These are phyloP conservation scores for Gallirallus australis DNA, from an alignment of 2,797 vertebrate genomes.

Conservation along the genomic window DNA sequence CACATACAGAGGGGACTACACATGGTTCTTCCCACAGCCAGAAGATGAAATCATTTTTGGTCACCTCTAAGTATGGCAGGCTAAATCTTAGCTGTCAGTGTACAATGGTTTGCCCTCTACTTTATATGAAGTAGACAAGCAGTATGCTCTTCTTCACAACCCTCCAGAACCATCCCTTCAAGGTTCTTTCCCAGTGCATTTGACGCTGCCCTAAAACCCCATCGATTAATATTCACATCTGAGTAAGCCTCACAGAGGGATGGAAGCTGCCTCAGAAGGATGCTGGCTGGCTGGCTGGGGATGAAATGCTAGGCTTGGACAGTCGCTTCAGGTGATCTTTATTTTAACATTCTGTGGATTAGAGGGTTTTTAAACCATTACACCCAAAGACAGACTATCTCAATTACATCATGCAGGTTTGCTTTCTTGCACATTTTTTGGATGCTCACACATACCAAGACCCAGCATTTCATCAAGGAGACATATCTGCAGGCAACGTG, in stretches of 20 bases:
- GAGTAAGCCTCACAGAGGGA: neutral
- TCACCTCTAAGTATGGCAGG: neutral
- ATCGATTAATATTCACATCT: neutral
- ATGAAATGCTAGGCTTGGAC: neutral
- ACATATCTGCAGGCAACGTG: conserved; percentile 28
- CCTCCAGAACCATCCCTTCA: neutral
- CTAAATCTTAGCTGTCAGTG: neutral
- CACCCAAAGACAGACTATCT: neutral
- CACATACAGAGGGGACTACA: neutral
- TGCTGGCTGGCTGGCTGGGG: neutral
- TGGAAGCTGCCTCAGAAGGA: neutral
- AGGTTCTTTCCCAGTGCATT: neutral
- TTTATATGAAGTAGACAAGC: neutral
- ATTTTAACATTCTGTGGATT: neutral
- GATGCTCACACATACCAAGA: neutral
- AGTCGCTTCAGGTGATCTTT: neutral
- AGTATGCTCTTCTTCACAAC: neutral
- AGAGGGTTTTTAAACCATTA: neutral
- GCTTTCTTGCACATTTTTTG: conserved; percentile 23
- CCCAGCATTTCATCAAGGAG: conserved; percentile 40
- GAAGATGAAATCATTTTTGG: neutral
- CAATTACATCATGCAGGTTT: neutral
- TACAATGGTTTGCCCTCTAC: neutral
- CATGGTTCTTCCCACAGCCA: neutral
- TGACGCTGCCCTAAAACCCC: neutral